A percentile compares a stretch with the other conserved stretches of the same genome.
Evolutionary conservation across 2,113 vertebrate species (phyloP).

Genomic region (Acrocephalus kingi): DNA sequence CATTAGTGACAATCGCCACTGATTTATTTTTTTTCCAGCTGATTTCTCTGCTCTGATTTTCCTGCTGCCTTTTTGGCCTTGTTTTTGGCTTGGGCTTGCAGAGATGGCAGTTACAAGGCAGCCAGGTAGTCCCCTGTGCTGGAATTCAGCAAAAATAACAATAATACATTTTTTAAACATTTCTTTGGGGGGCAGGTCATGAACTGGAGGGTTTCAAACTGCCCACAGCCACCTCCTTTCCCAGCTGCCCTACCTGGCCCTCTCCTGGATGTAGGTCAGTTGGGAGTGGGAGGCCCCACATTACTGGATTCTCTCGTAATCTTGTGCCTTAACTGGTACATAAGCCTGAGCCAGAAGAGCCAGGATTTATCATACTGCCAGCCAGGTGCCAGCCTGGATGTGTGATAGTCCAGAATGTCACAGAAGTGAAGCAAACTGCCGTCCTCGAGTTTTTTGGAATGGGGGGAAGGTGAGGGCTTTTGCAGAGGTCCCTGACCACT

Average conservation of each 20-base stretch:
- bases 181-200: neutral
- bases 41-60: neutral
- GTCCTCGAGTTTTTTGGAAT: neutral
- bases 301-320: slow-evolving; percentile 12
- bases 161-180: neutral
- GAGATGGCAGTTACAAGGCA: neutral
- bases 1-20: slow-evolving; percentile 9
- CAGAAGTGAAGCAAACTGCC: neutral
- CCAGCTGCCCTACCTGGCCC: neutral
- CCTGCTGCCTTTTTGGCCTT: neutral
- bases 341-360: neutral
- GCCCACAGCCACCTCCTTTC: neutral
- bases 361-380: neutral
- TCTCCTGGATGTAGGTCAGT: slow-evolving; percentile 34
- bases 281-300: neutral
- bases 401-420: neutral
- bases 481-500: neutral
- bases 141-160: neutral
- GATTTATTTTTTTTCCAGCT: neutral
- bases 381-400: neutral
- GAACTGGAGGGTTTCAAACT: neutral
- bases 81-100: neutral
- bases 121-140: neutral
- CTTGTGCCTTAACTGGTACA: neutral
- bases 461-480: neutral